phyloP scores from a whole-genome alignment of 2,797 vertebrate species.

The Spatula versicolor region DNA sequence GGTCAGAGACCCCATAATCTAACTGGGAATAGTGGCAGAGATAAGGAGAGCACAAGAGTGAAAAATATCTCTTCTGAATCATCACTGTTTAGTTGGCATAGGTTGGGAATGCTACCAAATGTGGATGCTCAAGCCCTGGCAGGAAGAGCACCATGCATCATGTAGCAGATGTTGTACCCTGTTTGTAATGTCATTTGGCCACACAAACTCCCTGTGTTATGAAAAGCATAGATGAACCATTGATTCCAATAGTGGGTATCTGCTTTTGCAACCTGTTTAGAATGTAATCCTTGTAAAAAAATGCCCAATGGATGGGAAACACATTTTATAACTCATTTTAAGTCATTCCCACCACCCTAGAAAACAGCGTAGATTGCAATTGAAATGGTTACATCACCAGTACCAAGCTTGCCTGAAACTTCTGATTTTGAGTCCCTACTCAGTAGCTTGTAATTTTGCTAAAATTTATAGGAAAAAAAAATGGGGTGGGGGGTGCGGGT shows the following conservation, averaged over 20 bases:
- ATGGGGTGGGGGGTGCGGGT: no score
- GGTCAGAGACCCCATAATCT: not conserved
- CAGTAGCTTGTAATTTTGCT: not conserved
- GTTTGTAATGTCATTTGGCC: not conserved
- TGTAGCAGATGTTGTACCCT: not conserved
- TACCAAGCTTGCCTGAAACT: not conserved
- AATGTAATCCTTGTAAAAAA: slow-evolving; percentile 43
- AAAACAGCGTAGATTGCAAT: not conserved
- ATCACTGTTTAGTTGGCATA: not conserved
- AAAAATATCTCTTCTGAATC: not conserved
- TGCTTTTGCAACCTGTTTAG: slow-evolving; percentile 28
- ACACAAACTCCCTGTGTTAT: slow-evolving; percentile 34
- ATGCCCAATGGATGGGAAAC: not conserved
- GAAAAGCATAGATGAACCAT: slow-evolving; percentile 21
- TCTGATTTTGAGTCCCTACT: not conserved
- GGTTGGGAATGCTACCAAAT: not conserved
- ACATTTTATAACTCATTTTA: not conserved
- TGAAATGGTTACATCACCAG: not conserved
- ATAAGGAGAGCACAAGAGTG: not conserved
- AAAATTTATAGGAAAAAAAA: not conserved
- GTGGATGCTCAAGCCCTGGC: rapidly evolving
- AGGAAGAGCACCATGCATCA: rapidly evolving
- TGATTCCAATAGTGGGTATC: slow-evolving; percentile 25
- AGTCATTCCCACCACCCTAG: not conserved
- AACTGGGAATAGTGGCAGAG: not conserved